Evolutionary conservation across 2,113 vertebrate species (phyloP), one percentile per base, ranked within the genome.

Genomic region (Engystomops pustulosus): DNA sequence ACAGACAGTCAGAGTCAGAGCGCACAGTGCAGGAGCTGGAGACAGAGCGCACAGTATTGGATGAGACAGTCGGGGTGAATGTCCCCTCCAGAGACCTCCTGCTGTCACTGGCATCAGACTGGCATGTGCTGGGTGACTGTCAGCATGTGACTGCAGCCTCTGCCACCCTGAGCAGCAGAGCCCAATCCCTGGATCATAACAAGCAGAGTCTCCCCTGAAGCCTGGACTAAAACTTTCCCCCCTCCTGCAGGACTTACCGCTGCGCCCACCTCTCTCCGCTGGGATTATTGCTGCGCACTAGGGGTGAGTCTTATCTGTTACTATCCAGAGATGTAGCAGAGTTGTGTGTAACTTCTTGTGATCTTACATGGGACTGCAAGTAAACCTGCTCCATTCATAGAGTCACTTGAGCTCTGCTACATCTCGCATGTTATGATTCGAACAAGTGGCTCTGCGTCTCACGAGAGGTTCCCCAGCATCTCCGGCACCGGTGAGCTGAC

Each of bases 1-100:
- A 53, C 45, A 80, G 65, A 81, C 41, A 32, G 8, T 41, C 58
- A 80, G 62, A 69, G 8, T 41, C 58, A 80, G 62, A 69, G 27
- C n/a, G 79, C 79, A 10, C 36, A 17, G 32, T 80, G 79, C 23
- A n/a, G 5, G 1, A 27, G 30, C 18, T 17, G 17, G 60, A 32
- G 75, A 80, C 30, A 36, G 20, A 11, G 41, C 34, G 44, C 36
- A 1, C 15, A 32, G 58, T 45, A 27, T 34, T 55, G 32, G 51
- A 77, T 23, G 74, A 77, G 55, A 17, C 69, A 72, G 69, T 20
- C 27, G 2, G 27, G 2, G 62, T 67, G 18, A 1, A 67, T 36
- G 62, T 30, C 32, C 1, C 60, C 30, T 9, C 4, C 11, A 1
- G 30, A 34, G 1, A 1, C 38, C 14, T 9, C 70, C 1, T 47